phyloP scores from a whole-genome alignment of 2,888 invertebrate genomes.

The Pinctada fucata region DNA sequence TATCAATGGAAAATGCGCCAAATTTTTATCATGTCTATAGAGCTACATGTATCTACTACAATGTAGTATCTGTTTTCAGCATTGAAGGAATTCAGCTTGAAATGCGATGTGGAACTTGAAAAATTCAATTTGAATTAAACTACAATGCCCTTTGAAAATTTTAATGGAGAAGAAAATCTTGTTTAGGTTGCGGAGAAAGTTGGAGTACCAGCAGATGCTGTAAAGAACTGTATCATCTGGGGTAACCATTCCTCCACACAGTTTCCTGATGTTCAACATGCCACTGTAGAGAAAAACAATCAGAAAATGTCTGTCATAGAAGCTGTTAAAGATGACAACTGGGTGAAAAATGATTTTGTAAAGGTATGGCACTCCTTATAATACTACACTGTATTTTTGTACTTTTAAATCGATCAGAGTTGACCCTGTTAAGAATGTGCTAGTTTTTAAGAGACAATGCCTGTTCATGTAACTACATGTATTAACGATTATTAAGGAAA shows the following conservation, averaged over 20 bases:
- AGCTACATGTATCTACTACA: too few relatives aligned
- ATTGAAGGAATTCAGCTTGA: too few relatives aligned
- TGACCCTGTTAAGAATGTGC: too few relatives aligned
- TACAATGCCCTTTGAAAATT: too few relatives aligned
- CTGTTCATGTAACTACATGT: too few relatives aligned
- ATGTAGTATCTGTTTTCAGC: too few relatives aligned
- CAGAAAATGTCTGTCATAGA: constrained; percentile 81
- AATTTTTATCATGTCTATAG: too few relatives aligned
- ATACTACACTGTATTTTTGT: not conserved
- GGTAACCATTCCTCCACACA: constrained; percentile 99
- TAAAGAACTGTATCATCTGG: constrained; percentile 97
- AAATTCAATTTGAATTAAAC: too few relatives aligned
- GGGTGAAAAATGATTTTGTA: constrained; percentile 89
- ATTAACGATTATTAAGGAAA: too few relatives aligned
- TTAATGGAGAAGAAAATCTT: not conserved
- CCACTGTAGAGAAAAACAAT: constrained; percentile 70
- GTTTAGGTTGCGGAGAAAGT: constrained; percentile 77
- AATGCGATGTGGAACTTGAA: too few relatives aligned
- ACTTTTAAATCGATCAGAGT: not conserved
- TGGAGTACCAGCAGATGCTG: constrained; percentile 80
- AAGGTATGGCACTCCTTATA: constrained; percentile 76
- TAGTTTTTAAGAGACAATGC: too few relatives aligned
- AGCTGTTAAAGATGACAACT: constrained; percentile 87
- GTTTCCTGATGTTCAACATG: constrained; percentile 91
- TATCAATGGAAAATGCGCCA: too few relatives aligned